phyloP scores from a whole-genome alignment of 2,113 vertebrate genomes.

The Erythrolamprus reginae region DNA sequence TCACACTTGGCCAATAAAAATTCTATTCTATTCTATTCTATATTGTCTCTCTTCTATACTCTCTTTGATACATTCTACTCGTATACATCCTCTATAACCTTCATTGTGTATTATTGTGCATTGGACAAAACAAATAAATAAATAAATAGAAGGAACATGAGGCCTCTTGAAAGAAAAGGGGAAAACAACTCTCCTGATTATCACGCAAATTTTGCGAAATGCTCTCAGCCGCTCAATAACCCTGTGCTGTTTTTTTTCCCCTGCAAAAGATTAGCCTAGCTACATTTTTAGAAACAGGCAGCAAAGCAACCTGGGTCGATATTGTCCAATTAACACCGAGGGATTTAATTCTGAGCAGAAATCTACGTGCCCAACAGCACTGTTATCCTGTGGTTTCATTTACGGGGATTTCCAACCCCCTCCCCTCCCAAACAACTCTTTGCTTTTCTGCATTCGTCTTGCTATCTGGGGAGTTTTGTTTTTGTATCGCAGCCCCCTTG shows the following conservation, averaged over 20 bases:
- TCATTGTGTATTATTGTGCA: too few species aligned
- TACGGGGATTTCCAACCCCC: neutral
- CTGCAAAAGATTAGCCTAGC: neutral
- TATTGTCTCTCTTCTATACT: too few species aligned
- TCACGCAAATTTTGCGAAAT: neutral
- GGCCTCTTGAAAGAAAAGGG: neutral
- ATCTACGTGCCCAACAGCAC: neutral
- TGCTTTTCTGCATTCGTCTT: neutral
- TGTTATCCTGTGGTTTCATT: neutral
- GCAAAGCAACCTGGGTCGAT: neutral
- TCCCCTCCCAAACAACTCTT: accelerated
- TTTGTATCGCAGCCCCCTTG: neutral
- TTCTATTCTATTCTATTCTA: too few species aligned
- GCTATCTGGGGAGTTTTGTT: neutral
- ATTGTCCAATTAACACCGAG: neutral
- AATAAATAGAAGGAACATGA: neutral
- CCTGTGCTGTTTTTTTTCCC: neutral
- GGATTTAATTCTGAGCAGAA: neutral
- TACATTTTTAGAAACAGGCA: neutral
- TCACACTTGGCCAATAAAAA: too few species aligned
- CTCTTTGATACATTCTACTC: too few species aligned
- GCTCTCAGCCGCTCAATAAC: neutral
- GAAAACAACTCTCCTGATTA: neutral
- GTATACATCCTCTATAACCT: too few species aligned
- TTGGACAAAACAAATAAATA: too few species aligned